Conservation (phyloP, 1,140 invertebrate species). For the Capitella teleta region DNA sequence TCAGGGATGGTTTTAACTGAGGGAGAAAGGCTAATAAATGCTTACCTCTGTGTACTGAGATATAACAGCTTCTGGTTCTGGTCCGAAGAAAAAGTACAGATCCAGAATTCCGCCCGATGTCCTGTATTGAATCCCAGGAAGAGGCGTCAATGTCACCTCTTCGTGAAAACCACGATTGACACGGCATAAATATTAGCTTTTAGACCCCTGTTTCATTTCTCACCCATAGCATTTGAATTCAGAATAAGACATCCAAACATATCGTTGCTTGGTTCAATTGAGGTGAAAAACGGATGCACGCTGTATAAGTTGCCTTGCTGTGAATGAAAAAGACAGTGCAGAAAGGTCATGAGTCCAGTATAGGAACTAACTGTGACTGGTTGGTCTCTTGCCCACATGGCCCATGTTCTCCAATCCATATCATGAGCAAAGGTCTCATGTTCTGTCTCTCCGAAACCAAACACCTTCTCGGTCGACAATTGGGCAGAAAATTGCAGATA, state of each 20-base stretch:
- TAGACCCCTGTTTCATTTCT: too few relatives aligned
- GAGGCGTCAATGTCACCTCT: slow-evolving; percentile 10
- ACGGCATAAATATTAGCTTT: too few relatives aligned
- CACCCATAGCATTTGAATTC: slow-evolving; percentile 34
- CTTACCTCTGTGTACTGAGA: slow-evolving; percentile 52
- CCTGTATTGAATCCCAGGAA: slow-evolving; percentile 19
- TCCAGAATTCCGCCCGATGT: slow-evolving; percentile 37
- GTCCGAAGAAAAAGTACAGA: slow-evolving; percentile 36
- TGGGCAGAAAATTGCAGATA: too few relatives aligned
- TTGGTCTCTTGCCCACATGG: too few relatives aligned
- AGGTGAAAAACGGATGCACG: slow-evolving; percentile 69
- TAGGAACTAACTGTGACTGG: too few relatives aligned
- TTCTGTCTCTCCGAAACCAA: too few relatives aligned
- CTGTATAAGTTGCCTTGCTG: slow-evolving; percentile 48
- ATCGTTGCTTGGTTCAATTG: slow-evolving; percentile 41
- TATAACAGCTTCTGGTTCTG: slow-evolving; percentile 54
- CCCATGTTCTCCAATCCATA: too few relatives aligned
- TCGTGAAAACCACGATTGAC: not conserved
- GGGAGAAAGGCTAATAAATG: too few relatives aligned
- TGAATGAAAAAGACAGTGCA: too few relatives aligned
- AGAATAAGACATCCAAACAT: slow-evolving; percentile 29
- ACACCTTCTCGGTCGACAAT: too few relatives aligned
- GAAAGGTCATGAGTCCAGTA: too few relatives aligned
- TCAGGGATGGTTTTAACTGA: not conserved
- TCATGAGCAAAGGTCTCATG: too few relatives aligned